phyloP scores from a whole-genome alignment of 2,113 vertebrate genomes.

The Irena cyanogastra region DNA sequence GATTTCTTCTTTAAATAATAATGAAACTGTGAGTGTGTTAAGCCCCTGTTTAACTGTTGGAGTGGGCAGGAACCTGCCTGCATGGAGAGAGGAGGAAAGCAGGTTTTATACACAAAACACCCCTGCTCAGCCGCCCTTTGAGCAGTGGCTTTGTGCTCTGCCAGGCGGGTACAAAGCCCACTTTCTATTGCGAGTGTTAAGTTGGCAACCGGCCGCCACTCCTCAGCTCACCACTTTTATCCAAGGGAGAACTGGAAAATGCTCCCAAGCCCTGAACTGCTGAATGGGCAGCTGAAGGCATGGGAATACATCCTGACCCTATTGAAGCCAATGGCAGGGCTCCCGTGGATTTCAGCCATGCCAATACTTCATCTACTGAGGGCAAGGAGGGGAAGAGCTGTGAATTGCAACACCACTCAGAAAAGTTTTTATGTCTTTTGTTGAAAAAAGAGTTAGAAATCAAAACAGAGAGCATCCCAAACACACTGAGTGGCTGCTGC shows the following conservation, averaged over 20 bases:
- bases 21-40: background rate
- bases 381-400: background rate
- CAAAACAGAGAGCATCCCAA: background rate
- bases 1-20: background rate
- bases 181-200: background rate
- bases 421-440: background rate
- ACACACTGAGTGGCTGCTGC: background rate
- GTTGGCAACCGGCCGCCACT: background rate
- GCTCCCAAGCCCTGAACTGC: slow-evolving; percentile 8
- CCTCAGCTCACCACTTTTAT: background rate
- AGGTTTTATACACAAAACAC: slow-evolving; percentile 13
- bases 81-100: background rate
- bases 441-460: slow-evolving; percentile 18
- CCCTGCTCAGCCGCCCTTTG: background rate
- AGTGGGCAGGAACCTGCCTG: background rate
- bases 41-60: background rate
- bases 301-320: slow-evolving; percentile 57
- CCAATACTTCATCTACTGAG: background rate
- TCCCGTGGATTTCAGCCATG: background rate
- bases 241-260: background rate
- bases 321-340: slow-evolving; percentile 30
- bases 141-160: slow-evolving; percentile 45
- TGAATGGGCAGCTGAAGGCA: slow-evolving; percentile 34
- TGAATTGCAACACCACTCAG: background rate
- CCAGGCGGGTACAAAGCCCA: slow-evolving; percentile 6